Conservation (phyloP, 2,797 vertebrate species). For the Nannoperca australis region DNA sequence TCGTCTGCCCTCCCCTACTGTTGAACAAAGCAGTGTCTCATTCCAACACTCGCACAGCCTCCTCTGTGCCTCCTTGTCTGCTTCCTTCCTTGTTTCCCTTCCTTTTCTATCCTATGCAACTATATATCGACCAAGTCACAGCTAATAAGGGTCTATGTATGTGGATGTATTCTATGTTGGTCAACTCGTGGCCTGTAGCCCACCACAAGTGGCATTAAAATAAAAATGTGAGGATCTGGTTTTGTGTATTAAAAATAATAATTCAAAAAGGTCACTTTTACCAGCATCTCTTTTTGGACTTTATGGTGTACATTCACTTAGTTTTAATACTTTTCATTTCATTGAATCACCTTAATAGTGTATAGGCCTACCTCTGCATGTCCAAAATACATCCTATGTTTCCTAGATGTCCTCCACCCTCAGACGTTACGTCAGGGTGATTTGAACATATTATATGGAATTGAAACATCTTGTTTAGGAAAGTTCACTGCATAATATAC, state of each 20-base stretch:
- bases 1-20: constrained; percentile 71
- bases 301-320: too few species aligned
- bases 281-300: neutral
- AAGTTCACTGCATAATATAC: neutral
- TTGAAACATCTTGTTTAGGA: neutral
- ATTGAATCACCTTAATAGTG: too few species aligned
- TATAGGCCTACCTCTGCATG: too few species aligned
- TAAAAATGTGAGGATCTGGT: neutral
- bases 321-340: too few species aligned
- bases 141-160: neutral
- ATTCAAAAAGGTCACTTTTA: neutral
- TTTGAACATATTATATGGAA: neutral
- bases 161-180: neutral
- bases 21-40: constrained; percentile 78
- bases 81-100: constrained; percentile 49
- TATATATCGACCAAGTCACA: neutral
- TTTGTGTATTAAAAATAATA: neutral
- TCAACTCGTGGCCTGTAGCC: too few species aligned
- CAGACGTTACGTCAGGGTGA: neutral
- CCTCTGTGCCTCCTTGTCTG: constrained; percentile 37
- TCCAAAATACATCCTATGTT: too few species aligned
- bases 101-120: neutral
- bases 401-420: neutral
- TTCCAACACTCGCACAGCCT: constrained; percentile 53
- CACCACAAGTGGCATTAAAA: neutral